A percentile compares a stretch with the other conserved stretches of the same genome.
These are phyloP conservation scores for Rhegmatorhina hoffmannsi DNA, from an alignment of 2,113 vertebrate genomes.

Conservation along the genomic window DNA sequence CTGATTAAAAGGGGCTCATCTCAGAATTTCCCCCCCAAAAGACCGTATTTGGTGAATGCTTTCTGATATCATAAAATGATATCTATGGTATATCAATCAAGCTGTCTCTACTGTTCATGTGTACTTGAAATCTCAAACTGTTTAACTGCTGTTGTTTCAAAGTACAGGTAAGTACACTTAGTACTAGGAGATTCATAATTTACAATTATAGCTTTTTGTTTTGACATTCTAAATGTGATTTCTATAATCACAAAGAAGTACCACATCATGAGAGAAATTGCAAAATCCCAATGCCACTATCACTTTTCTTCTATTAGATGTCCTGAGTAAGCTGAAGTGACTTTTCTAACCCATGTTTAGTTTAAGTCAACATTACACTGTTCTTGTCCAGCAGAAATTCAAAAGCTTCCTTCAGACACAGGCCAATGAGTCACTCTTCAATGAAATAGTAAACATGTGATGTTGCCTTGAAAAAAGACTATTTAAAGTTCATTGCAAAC, in stretches of 20 bases:
- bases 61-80: neutral
- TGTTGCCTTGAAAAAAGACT: neutral
- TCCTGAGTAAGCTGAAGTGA: neutral
- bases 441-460: accelerated
- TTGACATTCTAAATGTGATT: neutral
- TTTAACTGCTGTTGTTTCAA: neutral
- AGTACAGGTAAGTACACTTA: neutral
- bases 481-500: neutral
- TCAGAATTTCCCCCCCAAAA: neutral
- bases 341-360: neutral
- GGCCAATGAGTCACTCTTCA: neutral
- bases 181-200: neutral
- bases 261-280: neutral
- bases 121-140: neutral
- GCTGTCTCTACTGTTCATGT: neutral
- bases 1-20: neutral
- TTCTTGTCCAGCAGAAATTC: neutral
- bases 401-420: neutral
- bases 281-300: neutral
- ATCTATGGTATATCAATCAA: neutral
- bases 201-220: neutral
- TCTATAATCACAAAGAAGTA: neutral
- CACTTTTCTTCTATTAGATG: neutral
- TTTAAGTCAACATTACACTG: neutral
- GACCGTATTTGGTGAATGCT: neutral